Evolutionary conservation across 2,113 vertebrate genomes (phyloP).

Genomic region (Burhinus oedicnemus): DNA sequence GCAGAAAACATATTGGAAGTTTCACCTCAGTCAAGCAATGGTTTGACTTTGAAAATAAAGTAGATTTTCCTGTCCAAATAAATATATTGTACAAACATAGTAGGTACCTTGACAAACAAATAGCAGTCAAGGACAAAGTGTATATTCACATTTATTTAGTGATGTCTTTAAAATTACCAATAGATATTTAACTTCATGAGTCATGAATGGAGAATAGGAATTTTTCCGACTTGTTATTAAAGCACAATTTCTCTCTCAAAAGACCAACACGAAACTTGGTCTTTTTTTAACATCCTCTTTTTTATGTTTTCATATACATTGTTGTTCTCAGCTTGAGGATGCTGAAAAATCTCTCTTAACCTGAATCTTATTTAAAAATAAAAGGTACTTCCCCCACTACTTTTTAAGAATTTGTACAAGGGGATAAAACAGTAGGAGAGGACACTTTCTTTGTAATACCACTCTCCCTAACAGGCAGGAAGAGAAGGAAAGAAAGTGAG

Average conservation of each 20-base stretch:
- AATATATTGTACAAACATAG: conserved; percentile 28
- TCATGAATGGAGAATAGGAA: background rate
- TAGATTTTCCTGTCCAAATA: conserved; percentile 6
- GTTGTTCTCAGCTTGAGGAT: background rate
- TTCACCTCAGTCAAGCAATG: background rate
- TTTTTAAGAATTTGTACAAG: background rate
- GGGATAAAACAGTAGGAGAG: background rate
- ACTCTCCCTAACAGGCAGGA: background rate
- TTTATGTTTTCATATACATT: background rate
- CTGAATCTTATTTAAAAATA: background rate
- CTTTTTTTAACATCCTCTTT: background rate
- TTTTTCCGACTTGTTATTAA: background rate
- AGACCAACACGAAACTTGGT: background rate
- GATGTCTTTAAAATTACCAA: background rate
- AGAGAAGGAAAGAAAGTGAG: background rate
- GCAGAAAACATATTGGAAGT: background rate
- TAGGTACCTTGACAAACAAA: conserved; percentile 13
- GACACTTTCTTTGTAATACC: background rate
- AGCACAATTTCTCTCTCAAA: background rate
- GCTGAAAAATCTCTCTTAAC: background rate
- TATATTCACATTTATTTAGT: background rate
- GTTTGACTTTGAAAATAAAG: conserved; percentile 20
- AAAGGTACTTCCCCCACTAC: background rate
- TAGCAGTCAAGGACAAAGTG: background rate
- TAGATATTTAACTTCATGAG: background rate